Percentiles rank a stretch among this genome's conserved stretches.
phyloP scores from a whole-genome alignment of 2,113 vertebrate genomes.

The Clarias batrachus region DNA sequence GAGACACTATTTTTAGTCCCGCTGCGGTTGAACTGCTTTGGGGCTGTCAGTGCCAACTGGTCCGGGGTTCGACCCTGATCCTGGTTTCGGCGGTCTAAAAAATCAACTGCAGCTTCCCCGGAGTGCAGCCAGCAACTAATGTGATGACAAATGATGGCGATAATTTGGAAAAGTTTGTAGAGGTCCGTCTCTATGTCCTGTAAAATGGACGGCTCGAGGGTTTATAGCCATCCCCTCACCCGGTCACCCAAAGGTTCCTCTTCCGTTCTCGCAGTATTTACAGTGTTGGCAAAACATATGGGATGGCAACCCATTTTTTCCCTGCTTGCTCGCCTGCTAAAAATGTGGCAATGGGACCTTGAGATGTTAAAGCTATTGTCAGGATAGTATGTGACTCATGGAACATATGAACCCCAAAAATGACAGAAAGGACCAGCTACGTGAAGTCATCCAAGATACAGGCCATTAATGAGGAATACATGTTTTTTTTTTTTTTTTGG shows the following conservation, averaged over 20 bases:
- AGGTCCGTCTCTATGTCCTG: conserved; percentile 62
- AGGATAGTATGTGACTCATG: conserved; percentile 63
- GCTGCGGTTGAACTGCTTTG: conserved; percentile 16
- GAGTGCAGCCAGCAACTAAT: conserved; percentile 59
- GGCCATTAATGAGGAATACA: conserved; percentile 65
- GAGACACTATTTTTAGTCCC: conserved; percentile 61
- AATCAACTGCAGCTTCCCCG: conserved; percentile 62
- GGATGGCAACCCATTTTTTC: conserved; percentile 59
- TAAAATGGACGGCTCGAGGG: conserved; percentile 60
- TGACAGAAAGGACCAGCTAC: conserved; percentile 57
- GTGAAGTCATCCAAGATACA: conserved; percentile 61
- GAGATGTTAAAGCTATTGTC: conserved; percentile 60
- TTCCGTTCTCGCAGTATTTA: conserved; percentile 67
- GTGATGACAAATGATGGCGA: conserved; percentile 69
- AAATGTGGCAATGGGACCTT: conserved; percentile 56
- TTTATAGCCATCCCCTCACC: conserved; percentile 67
- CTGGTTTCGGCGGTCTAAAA: conserved; percentile 61
- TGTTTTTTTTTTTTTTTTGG: conserved; percentile 36
- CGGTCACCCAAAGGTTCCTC: conserved; percentile 66
- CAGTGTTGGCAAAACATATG: conserved; percentile 66
- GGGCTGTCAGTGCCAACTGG: conserved; percentile 31
- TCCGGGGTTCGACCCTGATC: conserved; percentile 31
- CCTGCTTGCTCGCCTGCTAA: conserved; percentile 48
- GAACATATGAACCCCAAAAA: conserved; percentile 63
- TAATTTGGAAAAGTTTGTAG: conserved; percentile 67